Conservation (phyloP, 2,888 invertebrate genomes). For the Chorisops tibialis region DNA sequence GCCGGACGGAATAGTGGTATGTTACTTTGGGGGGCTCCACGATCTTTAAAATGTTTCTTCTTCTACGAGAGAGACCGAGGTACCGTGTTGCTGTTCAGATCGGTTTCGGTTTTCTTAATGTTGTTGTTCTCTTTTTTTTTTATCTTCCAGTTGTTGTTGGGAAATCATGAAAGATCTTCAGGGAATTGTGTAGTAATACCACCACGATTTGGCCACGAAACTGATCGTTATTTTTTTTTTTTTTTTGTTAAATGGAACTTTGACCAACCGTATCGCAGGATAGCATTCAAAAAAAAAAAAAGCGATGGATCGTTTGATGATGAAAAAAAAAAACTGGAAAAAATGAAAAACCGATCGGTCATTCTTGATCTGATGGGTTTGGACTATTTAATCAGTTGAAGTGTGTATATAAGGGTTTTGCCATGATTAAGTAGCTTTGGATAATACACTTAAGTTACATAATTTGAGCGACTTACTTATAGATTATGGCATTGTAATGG, state of each 20-base stretch:
- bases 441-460: conserved; percentile 5
- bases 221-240: no score
- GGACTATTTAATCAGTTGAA: conserved; percentile 23
- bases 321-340: not conserved
- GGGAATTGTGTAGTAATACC: not conserved
- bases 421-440: conserved; percentile 19
- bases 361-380: conserved; percentile 11
- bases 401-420: conserved; percentile 4
- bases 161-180: not conserved
- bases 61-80: no score
- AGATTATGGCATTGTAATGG: conserved; percentile 6
- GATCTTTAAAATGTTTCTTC: not conserved
- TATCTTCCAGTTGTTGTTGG: not conserved
- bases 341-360: conserved; percentile 14
- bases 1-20: conserved; percentile 27
- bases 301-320: no score
- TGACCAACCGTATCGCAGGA: conserved; percentile 2
- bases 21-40: conserved; percentile 13
- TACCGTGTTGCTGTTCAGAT: not conserved
- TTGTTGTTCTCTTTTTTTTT: not conserved
- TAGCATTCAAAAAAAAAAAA: not conserved
- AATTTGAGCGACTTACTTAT: not conserved
- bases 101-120: not conserved
- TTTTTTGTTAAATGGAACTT: not conserved
- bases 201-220: not conserved